phyloP scores from a whole-genome alignment of 2,797 vertebrate species.

The Sarcophilus harrisii region DNA sequence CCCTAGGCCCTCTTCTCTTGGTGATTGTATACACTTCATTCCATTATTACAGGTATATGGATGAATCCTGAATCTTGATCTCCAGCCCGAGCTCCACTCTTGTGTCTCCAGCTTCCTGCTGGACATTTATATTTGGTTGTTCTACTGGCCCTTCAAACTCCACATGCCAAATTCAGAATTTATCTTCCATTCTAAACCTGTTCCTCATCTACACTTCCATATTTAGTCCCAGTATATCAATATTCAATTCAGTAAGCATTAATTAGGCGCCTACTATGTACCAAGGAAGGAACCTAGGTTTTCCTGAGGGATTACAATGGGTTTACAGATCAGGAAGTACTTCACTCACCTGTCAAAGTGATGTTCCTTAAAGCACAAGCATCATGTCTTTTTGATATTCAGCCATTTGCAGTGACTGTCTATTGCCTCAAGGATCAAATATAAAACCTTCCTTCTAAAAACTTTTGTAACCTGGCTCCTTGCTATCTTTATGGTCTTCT shows the following conservation, averaged over 20 bases:
- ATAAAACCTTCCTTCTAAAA: not conserved
- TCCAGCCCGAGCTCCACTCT: not conserved
- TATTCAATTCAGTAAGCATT: not conserved
- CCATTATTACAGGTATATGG: not conserved
- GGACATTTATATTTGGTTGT: not conserved
- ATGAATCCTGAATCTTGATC: not conserved
- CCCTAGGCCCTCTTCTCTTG: not conserved
- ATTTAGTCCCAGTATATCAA: not conserved
- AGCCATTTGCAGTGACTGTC: not conserved
- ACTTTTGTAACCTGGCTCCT: not conserved
- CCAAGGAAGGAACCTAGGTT: too few species aligned
- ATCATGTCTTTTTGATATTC: too few species aligned
- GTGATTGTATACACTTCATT: not conserved
- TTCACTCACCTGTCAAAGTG: too few species aligned
- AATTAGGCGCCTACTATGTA: too few species aligned
- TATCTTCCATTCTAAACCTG: not conserved
- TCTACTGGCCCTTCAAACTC: not conserved
- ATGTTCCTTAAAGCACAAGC: too few species aligned
- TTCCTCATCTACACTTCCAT: too few species aligned
- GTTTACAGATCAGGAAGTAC: too few species aligned
- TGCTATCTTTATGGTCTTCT: not conserved
- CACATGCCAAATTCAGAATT: not conserved
- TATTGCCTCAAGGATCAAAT: not conserved
- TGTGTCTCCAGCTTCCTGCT: not conserved
- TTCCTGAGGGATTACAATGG: too few species aligned